Evolutionary conservation across 2,888 invertebrate species (phyloP).

Genomic region (Melangyna quadrimaculata): DNA sequence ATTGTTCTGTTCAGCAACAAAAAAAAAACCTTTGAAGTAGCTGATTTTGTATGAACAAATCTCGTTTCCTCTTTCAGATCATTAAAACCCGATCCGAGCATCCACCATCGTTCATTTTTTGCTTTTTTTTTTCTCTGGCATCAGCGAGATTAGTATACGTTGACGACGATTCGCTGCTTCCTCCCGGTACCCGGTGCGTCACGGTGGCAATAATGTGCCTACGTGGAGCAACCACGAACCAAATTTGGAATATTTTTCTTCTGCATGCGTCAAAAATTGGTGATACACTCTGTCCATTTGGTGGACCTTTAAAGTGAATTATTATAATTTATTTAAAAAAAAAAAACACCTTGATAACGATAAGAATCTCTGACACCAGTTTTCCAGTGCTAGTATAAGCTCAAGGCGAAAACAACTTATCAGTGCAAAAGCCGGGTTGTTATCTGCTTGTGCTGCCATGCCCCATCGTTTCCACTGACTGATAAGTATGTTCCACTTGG

Average conservation of each 20-base stretch:
- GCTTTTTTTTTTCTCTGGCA: constrained; percentile 7
- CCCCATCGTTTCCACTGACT: constrained; percentile 8
- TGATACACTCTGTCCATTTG: constrained; percentile 45
- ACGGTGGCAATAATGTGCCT: constrained; percentile 42
- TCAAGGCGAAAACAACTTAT: constrained; percentile 27
- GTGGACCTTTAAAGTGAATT: not conserved
- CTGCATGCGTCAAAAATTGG: not conserved
- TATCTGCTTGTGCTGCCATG: not conserved
- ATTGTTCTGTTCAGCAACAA: constrained; percentile 21
- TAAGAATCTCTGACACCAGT: not conserved
- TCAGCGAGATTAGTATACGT: constrained; percentile 45
- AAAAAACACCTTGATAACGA: constrained; percentile 3
- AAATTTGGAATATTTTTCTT: constrained; percentile 29
- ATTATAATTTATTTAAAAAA: not conserved
- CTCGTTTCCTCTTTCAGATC: not conserved
- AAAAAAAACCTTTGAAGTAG: not conserved
- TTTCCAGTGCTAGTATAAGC: not conserved
- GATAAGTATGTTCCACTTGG: not conserved
- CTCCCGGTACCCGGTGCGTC: constrained; percentile 56
- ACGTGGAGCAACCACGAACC: constrained; percentile 53
- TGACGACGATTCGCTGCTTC: constrained; percentile 3
- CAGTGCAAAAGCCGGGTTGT: constrained; percentile 44
- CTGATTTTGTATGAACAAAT: not conserved
- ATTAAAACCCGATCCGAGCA: constrained; percentile 6
- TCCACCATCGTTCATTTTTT: constrained; percentile 9